Evolutionary conservation across 1,140 invertebrate genomes (phyloP), one percentile per base, ranked within the genome.

Genomic region (Andrena cerasifolii): DNA sequence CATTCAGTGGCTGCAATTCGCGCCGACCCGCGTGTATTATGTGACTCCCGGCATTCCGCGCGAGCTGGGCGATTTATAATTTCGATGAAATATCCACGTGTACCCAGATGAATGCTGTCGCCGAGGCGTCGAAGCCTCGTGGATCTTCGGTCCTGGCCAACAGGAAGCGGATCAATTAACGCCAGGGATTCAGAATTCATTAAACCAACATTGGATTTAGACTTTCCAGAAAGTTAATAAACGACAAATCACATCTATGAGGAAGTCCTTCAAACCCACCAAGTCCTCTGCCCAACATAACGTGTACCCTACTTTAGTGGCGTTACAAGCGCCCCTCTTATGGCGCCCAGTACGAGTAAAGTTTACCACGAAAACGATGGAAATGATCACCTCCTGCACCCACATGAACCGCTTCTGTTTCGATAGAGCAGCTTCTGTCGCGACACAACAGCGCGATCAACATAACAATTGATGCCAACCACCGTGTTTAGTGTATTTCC

Each of bases 61-160:
- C 49, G 49, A 43, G 63, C 47, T 47, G 65, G 31, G 26, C 79
- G 53, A 82, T 80, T 76, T 70, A 76, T 75, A 79, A 79, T 75
- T 79, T 76, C 45, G 43, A 67, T 79, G 72, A 76, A 75, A 79
- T 79, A 76, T 75, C 61, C 71, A 74, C 72, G 78, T 62, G 72
- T 75, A 58, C 72, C 54, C 58, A 33, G n/a, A 56, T 45, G 63
- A 76, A 79, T 76, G 36, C 72, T 47, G 28, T 59, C 68, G 47
- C 7, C 21, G 76, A 70, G 70, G 62, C 67, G 47, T 2, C 21
- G 76, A 70, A 78, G 71, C 75, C 71, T 72, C 54, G 47, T 45
- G 36, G 70, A 72, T 61, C 43, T 63, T 45, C 67, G 47, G 67
- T 58, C 67, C 43, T 33, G 26, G 12, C 31, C 21, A 33, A 26